A percentile compares a stretch with the other conserved stretches of the same genome.
phyloP scores from a whole-genome alignment of 2,888 invertebrate genomes.

The Kryphioiulus occultus region DNA sequence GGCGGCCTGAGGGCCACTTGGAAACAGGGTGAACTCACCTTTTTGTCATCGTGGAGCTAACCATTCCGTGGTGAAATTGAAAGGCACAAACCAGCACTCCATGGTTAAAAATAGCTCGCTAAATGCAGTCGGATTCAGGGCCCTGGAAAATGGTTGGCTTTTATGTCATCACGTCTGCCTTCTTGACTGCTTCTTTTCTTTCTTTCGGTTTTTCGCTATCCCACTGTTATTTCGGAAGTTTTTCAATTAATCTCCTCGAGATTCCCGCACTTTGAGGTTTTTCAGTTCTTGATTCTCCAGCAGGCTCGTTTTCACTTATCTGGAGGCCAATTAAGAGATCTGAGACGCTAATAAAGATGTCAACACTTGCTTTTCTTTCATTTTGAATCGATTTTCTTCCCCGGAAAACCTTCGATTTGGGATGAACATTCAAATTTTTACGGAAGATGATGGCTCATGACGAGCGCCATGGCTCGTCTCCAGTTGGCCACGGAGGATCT shows the following conservation, averaged over 20 bases:
- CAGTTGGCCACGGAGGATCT: too few species aligned
- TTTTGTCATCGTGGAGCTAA: not conserved
- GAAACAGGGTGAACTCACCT: not conserved
- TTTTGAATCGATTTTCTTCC: not conserved
- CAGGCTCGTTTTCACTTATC: not conserved
- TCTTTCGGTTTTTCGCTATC: not conserved
- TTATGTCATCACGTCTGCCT: slow-evolving; percentile 27
- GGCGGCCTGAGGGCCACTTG: not conserved
- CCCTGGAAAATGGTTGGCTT: slow-evolving; percentile 39
- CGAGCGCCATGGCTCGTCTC: not conserved
- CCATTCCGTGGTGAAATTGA: not conserved
- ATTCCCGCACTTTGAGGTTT: not conserved
- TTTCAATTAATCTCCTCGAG: not conserved
- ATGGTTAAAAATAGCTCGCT: slow-evolving; percentile 24
- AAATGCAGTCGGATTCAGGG: slow-evolving; percentile 26
- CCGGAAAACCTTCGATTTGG: not conserved
- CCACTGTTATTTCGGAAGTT: not conserved
- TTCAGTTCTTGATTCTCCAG: not conserved
- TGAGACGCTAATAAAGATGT: not conserved
- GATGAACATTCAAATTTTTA: not conserved
- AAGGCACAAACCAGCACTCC: slow-evolving; percentile 36
- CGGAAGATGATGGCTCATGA: not conserved
- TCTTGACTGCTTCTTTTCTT: too few species aligned
- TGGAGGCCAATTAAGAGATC: not conserved
- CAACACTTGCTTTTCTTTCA: not conserved